Conservation (phyloP, 2,797 vertebrate species). For the Phyllotis vaccarum region DNA sequence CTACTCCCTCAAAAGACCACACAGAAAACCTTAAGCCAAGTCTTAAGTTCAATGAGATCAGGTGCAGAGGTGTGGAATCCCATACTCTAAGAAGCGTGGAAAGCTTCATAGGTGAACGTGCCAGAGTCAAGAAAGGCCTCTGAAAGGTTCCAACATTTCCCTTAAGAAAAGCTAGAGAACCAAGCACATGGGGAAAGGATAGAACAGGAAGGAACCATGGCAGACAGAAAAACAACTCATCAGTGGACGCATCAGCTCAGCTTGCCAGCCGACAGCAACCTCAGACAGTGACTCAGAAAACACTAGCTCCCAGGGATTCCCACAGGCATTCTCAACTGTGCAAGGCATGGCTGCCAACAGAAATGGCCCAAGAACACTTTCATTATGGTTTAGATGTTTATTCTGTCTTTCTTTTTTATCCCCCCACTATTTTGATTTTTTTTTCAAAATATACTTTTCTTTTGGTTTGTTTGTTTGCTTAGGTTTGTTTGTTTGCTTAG, state of each 20-base stretch:
- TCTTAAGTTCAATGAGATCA: constrained; percentile 43
- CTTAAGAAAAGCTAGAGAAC: constrained; percentile 62
- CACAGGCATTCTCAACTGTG: constrained; percentile 71
- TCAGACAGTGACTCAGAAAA: constrained; percentile 65
- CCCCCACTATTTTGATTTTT: constrained; percentile 34
- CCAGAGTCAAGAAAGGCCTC: constrained; percentile 31
- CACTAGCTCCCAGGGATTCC: constrained; percentile 76
- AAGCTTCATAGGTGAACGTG: constrained; percentile 21
- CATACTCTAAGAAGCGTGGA: constrained; percentile 24
- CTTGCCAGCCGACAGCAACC: constrained; percentile 59
- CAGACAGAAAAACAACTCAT: constrained; percentile 56
- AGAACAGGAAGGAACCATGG: constrained; percentile 47
- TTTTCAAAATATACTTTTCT: neutral
- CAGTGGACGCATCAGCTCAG: constrained; percentile 70
- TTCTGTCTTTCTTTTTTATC: constrained; percentile 2
- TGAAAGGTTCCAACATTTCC: constrained; percentile 34
- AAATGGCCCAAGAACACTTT: constrained; percentile 69
- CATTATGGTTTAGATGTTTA: constrained; percentile 41
- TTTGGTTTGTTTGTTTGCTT: neutral
- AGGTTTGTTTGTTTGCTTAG: neutral
- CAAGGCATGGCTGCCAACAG: constrained; percentile 68
- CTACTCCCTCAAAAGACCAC: neutral
- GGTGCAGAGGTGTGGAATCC: constrained; percentile 29
- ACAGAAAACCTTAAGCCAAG: neutral
- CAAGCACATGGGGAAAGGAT: neutral